These are phyloP conservation scores for Paracyprichromis sp. DNA, from an alignment of 2,113 vertebrate species.

Conservation along the genomic window DNA sequence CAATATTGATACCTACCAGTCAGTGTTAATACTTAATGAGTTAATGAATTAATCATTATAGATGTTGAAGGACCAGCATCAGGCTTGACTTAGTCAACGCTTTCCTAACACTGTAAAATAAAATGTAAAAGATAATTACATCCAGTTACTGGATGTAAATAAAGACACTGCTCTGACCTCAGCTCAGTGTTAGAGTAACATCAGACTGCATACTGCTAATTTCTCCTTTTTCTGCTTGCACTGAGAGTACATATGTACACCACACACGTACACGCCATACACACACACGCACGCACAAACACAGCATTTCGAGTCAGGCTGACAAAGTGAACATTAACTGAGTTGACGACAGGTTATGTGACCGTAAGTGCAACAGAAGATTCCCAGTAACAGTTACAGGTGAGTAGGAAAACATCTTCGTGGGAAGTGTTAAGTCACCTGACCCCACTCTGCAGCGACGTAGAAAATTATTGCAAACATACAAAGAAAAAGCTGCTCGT, in stretches of 20 bases:
- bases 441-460: background rate
- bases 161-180: background rate
- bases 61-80: background rate
- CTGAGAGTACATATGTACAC: background rate
- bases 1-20: background rate
- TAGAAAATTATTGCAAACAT: background rate
- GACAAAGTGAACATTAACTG: background rate
- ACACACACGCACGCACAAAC: rapidly evolving
- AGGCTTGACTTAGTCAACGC: background rate
- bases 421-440: background rate
- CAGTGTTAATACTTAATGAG: background rate
- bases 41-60: background rate
- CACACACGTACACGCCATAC: rapidly evolving
- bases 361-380: background rate
- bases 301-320: background rate
- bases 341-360: background rate
- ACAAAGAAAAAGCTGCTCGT: background rate
- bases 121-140: background rate
- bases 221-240: background rate
- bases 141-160: background rate
- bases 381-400: background rate
- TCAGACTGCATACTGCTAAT: background rate
- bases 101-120: background rate
- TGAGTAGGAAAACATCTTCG: background rate
- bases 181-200: background rate